Evolutionary conservation across 2,888 invertebrate species (phyloP).

Genomic region (Crematogaster levior): DNA sequence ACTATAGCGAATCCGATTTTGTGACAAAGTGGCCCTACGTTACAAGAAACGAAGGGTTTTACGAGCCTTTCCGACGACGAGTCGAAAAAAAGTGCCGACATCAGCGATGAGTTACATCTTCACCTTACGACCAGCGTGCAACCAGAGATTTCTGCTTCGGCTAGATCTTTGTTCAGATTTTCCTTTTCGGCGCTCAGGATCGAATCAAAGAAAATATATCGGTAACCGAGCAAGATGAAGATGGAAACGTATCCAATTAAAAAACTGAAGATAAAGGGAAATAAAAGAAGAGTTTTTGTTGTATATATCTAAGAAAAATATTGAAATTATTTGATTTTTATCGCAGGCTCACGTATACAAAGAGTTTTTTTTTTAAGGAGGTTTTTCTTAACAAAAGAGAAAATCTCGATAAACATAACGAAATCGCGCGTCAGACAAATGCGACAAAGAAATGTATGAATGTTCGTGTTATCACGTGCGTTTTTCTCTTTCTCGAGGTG

Average conservation of each 20-base stretch:
- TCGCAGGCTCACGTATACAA: not conserved
- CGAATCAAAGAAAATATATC: conserved; percentile 51
- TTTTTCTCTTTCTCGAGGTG: not conserved
- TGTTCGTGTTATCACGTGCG: not conserved
- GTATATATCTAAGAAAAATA: not conserved
- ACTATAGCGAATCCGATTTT: conserved; percentile 69
- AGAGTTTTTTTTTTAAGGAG: not conserved
- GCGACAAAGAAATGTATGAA: not conserved
- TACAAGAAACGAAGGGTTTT: conserved; percentile 72
- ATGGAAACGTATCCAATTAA: not conserved
- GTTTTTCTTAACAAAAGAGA: not conserved
- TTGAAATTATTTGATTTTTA: not conserved
- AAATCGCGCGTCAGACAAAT: not conserved
- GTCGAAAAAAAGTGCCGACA: conserved; percentile 42
- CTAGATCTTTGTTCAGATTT: conserved; percentile 29
- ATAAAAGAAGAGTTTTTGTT: not conserved
- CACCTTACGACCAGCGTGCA: conserved; percentile 6
- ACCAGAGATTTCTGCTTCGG: not conserved
- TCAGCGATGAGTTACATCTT: conserved; percentile 12
- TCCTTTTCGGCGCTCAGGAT: conserved; percentile 61
- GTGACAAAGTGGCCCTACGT: conserved; percentile 56
- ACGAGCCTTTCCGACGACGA: conserved; percentile 36
- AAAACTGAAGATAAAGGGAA: not conserved
- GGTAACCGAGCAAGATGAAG: no score
- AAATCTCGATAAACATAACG: not conserved